Percentiles rank a stretch among this genome's conserved stretches.
These are phyloP conservation scores for Eutrigla gurnardus DNA, from an alignment of 2,797 vertebrate genomes.

Conservation along the genomic window DNA sequence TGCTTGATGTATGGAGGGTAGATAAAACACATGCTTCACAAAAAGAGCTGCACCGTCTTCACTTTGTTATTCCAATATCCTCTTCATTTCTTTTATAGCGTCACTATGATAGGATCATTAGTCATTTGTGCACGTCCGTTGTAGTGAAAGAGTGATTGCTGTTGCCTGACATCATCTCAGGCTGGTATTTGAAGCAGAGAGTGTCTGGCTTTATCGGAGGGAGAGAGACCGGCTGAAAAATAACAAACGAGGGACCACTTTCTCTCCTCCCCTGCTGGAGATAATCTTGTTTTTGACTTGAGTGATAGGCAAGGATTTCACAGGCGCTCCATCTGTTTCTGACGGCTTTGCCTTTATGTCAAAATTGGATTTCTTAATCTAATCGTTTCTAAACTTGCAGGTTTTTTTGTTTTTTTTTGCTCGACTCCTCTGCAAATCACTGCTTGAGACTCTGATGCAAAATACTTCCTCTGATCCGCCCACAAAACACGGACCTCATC, in stretches of 20 bases:
- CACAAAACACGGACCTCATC: conserved; percentile 59
- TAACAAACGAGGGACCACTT: conserved; percentile 56
- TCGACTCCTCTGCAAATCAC: conserved; percentile 36
- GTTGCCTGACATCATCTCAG: conserved; percentile 68
- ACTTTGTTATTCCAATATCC: conserved; percentile 73
- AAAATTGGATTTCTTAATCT: conserved; percentile 80
- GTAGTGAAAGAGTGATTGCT: conserved; percentile 67
- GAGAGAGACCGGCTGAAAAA: conserved; percentile 61
- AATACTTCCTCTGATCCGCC: conserved; percentile 53
- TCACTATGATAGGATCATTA: conserved; percentile 71
- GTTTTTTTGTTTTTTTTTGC: conserved; percentile 50
- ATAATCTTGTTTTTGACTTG: conserved; percentile 80
- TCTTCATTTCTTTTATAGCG: conserved; percentile 69
- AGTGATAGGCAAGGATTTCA: conserved; percentile 74
- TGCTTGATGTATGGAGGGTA: conserved; percentile 67
- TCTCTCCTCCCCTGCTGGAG: conserved; percentile 51
- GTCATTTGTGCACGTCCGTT: conserved; percentile 66
- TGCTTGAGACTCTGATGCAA: conserved; percentile 33
- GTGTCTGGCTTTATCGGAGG: conserved; percentile 61
- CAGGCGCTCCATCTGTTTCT: conserved; percentile 74
- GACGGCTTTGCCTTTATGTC: conserved; percentile 72
- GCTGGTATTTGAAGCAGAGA: conserved; percentile 59
- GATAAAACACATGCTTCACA: conserved; percentile 65
- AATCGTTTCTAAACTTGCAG: conserved; percentile 54
- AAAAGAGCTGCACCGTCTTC: conserved; percentile 60